Base-by-base conservation (phyloP, 2,888 invertebrate genomes). In the Nipponacmea schrenckii region DNA sequence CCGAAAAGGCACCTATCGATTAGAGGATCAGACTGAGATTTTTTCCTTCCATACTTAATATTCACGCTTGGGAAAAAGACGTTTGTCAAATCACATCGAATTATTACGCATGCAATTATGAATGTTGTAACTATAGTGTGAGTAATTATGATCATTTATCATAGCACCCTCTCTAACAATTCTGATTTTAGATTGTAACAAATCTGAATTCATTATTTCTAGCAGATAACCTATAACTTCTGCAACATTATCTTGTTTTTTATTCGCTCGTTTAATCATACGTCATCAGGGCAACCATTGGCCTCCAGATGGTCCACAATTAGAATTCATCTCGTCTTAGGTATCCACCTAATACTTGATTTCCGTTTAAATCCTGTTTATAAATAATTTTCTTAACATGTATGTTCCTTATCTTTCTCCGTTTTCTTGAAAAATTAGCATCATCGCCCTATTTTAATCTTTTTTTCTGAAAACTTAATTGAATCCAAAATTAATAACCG, bases 51-150 rank as follows among this genome's bases (percentile, higher is more conserved):
- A 56, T 56, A 24, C 56, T 56, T 56, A 56, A 56, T 56, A 56
- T 56, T 56, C 56, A 56, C 20, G 20, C 24, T 24, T 24, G 24
- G 56, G 12, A 56, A 56, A 56, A 56, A 56, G 56, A 24, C 56
- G 56, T 56, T 56, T 56, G 56, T 56, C 56, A 56, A 56, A 24
- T 56, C 56, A 56, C 56, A 56, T 56, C 12, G 24, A 56, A 56
- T 24, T 56, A 56, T 56, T 56, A 56, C 56, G 56, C 56, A 56
- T 56, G 56, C 56, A 56, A 56, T 56, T 56, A 56, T 56, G 56
- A 56, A 56, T 56, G 56, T 56, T 56, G 24, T 56, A 20, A 24
- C 24, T 24, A 24, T 20, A 20, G 56, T 24, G 56, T 56, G 56
- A 56, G 56, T 56, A 56, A 56, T 56, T 56, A 24, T 24, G 56